Conservation (phyloP, 2,888 invertebrate genomes). For the Thereva nobilitata region DNA sequence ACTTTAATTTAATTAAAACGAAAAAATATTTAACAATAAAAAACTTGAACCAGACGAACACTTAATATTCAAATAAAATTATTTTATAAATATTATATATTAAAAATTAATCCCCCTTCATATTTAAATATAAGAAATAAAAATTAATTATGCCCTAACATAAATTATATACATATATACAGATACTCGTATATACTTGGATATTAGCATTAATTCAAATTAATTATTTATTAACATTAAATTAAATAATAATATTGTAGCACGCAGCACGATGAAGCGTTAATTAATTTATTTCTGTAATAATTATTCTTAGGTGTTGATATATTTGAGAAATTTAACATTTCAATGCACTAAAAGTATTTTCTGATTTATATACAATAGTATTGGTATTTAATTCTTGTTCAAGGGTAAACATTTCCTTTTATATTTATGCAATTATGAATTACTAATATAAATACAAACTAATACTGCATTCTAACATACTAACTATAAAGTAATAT, state of each 20-base stretch:
- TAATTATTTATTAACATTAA: neutral
- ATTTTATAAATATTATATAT: slow-evolving; percentile 16
- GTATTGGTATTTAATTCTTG: too few species aligned
- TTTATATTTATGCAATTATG: too few species aligned
- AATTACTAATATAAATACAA: too few species aligned
- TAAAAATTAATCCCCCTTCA: slow-evolving; percentile 9
- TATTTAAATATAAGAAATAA: slow-evolving; percentile 2
- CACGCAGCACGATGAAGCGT: slow-evolving; percentile 42
- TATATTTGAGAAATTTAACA: slow-evolving; percentile 5
- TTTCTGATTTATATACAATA: too few species aligned
- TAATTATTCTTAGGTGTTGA: slow-evolving; percentile 12
- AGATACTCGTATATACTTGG: slow-evolving; percentile 1
- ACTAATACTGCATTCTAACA: too few species aligned
- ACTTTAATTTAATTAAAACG: slow-evolving; percentile 11
- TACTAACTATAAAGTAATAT: too few species aligned
- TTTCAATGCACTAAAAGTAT: slow-evolving; percentile 2
- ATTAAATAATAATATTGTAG: slow-evolving; percentile 30
- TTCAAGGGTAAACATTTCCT: too few species aligned
- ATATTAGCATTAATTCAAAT: neutral
- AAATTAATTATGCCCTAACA: too few species aligned
- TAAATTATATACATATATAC: slow-evolving; percentile 7
- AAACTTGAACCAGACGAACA: slow-evolving; percentile 60
- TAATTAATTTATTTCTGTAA: slow-evolving; percentile 29
- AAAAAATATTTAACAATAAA: slow-evolving; percentile 33
- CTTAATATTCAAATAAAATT: slow-evolving; percentile 47